Conservation (phyloP, 1,140 invertebrate genomes). For the Macrostomum lignano region DNA sequence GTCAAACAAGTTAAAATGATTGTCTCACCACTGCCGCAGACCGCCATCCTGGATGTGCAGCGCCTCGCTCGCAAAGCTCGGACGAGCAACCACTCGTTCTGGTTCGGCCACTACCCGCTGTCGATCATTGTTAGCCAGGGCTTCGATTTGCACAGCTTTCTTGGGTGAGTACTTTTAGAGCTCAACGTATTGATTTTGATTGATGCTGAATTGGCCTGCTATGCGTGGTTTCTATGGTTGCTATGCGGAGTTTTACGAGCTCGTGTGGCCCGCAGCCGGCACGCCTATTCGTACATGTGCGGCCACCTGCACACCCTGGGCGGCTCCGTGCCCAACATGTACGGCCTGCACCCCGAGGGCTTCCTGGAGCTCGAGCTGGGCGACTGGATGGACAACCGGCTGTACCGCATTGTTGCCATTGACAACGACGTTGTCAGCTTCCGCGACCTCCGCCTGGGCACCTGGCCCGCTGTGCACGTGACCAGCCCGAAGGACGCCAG, state of each 20-base stretch:
- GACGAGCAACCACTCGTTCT: constrained; percentile 37
- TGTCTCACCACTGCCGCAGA: too few relatives aligned
- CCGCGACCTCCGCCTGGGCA: constrained; percentile 36
- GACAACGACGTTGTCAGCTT: constrained; percentile 71
- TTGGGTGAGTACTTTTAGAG: constrained; percentile 5
- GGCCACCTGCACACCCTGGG: constrained; percentile 61
- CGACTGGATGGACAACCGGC: constrained; percentile 69
- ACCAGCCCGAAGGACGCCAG: constrained; percentile 59
- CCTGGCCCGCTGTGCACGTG: constrained; percentile 51
- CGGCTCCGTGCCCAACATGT: constrained; percentile 50
- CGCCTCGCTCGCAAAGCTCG: constrained; percentile 10
- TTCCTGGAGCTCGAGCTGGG: constrained; percentile 59
- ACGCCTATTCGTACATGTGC: constrained; percentile 48
- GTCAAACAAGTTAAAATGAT: too few relatives aligned
- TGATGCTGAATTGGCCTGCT: background rate
- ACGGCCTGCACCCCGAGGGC: constrained; percentile 49
- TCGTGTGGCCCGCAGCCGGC: constrained; percentile 8
- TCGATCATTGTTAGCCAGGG: constrained; percentile 45
- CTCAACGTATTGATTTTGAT: constrained; percentile 1
- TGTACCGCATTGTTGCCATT: constrained; percentile 49
- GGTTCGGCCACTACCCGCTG: constrained; percentile 75
- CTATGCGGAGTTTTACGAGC: background rate
- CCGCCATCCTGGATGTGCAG: too few relatives aligned
- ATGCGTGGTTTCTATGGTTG: background rate
- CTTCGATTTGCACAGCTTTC: constrained; percentile 26